Evolutionary conservation across 1,140 invertebrate genomes (phyloP).

Genomic region (Pogonognathellus flavescens): DNA sequence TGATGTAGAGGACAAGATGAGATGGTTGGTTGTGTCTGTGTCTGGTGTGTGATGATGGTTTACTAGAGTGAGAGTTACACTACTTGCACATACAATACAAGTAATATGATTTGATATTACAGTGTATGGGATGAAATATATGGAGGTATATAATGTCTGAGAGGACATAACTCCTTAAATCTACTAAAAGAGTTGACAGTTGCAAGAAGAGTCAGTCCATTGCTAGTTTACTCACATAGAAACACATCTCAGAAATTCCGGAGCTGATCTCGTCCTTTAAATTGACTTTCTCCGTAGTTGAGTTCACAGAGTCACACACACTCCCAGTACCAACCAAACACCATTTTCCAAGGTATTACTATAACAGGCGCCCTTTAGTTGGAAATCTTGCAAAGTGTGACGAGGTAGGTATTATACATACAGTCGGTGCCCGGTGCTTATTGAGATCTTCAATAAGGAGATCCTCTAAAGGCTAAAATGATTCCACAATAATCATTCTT

Average conservation of each 20-base stretch:
- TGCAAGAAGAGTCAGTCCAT: slow-evolving; percentile 12
- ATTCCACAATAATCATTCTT: no score
- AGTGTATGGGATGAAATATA: background rate
- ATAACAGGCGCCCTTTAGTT: background rate
- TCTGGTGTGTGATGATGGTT: background rate
- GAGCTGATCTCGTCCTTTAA: slow-evolving; percentile 34
- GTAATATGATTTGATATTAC: slow-evolving; percentile 25
- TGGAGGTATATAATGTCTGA: background rate
- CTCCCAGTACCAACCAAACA: no score
- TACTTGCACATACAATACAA: slow-evolving; percentile 16
- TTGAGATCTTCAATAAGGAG: no score
- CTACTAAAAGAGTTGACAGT: slow-evolving; percentile 35
- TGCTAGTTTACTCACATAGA: slow-evolving; percentile 48
- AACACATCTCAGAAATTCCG: slow-evolving; percentile 38
- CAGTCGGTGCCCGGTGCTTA: no score
- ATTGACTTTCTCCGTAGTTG: slow-evolving; percentile 26
- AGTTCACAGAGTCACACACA: background rate
- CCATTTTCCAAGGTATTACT: background rate
- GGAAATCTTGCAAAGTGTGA: background rate
- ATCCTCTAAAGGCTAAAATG: no score
- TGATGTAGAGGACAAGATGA: background rate
- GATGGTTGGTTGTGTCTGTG: background rate
- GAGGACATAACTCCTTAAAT: slow-evolving; percentile 32
- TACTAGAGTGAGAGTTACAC: background rate
- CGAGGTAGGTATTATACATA: background rate